A percentile compares a stretch with the other conserved stretches of the same genome.
These are phyloP conservation scores for Cydia strobilella DNA, from an alignment of 1,140 invertebrate species.

Conservation along the genomic window DNA sequence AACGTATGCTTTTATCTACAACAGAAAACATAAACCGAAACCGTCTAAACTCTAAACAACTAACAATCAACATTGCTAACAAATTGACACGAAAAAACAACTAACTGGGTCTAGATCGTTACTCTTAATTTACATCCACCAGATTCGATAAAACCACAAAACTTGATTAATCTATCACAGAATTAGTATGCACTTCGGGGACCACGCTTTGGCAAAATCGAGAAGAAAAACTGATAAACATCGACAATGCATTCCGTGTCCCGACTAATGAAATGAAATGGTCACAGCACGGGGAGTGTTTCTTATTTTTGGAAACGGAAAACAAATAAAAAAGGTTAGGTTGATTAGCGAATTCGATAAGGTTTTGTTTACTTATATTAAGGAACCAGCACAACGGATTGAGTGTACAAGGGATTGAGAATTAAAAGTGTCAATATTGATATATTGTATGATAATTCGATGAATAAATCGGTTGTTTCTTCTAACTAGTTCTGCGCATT, in stretches of 20 bases:
- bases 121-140: conserved; percentile 28
- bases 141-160: conserved; percentile 29
- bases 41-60: conserved; percentile 2
- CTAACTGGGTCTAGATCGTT: conserved; percentile 26
- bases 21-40: background rate
- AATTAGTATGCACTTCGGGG: conserved; percentile 32
- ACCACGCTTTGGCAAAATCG: conserved; percentile 34
- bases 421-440: too few relatives aligned
- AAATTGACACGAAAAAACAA: conserved; percentile 15
- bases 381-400: background rate
- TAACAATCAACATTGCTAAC: background rate
- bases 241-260: conserved; percentile 16
- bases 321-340: conserved; percentile 10
- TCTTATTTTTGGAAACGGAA: conserved; percentile 16
- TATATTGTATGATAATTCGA: too few relatives aligned
- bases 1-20: background rate
- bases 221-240: conserved; percentile 38
- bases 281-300: background rate
- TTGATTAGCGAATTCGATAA: conserved; percentile 15
- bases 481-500: too few relatives aligned
- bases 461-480: too few relatives aligned
- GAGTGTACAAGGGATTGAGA: background rate
- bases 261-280: conserved; percentile 34
- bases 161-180: conserved; percentile 28
- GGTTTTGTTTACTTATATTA: conserved; percentile 7